These are phyloP conservation scores for Apodemia zela DNA, from an alignment of 2,888 invertebrate genomes.

Conservation along the genomic window DNA sequence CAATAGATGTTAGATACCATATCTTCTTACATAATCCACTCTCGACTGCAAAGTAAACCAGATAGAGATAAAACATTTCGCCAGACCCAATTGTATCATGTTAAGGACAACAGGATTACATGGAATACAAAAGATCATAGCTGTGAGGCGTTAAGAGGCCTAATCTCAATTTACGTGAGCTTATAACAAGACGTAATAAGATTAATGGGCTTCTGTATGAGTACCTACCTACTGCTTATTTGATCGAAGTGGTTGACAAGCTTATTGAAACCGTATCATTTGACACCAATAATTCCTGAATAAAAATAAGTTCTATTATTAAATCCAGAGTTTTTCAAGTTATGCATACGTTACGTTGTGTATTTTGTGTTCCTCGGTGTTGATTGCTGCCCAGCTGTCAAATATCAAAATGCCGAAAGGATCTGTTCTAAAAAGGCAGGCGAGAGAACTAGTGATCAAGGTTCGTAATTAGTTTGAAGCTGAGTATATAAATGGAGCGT, in stretches of 20 bases:
- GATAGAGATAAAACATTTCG: conserved; percentile 38
- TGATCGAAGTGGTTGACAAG: conserved; percentile 19
- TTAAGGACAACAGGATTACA: conserved; percentile 63
- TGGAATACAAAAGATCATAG: conserved; percentile 53
- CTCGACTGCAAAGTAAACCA: conserved; percentile 29
- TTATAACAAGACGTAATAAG: conserved; percentile 56
- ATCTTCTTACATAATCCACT: conserved; percentile 45
- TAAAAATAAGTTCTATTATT: no score
- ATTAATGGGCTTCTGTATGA: conserved; percentile 49
- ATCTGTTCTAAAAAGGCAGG: no score
- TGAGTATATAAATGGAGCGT: no score
- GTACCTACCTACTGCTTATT: conserved; percentile 30
- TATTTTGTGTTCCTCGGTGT: no score
- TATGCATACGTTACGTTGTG: no score
- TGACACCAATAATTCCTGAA: conserved; percentile 5
- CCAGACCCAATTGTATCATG: conserved; percentile 41
- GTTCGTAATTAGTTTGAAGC: no score
- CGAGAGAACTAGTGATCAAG: no score
- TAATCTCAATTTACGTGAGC: conserved; percentile 62
- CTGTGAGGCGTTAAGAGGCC: conserved; percentile 42
- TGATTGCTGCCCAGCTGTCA: no score
- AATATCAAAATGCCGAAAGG: no score
- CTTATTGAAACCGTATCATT: neutral
- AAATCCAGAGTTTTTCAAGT: no score
- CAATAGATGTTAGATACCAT: conserved; percentile 35